Evolutionary conservation across 64 coral and sea anemone genomes (phyloP), one percentile per base, ranked within the genome.

Genomic region (Platygyra sinensis): DNA sequence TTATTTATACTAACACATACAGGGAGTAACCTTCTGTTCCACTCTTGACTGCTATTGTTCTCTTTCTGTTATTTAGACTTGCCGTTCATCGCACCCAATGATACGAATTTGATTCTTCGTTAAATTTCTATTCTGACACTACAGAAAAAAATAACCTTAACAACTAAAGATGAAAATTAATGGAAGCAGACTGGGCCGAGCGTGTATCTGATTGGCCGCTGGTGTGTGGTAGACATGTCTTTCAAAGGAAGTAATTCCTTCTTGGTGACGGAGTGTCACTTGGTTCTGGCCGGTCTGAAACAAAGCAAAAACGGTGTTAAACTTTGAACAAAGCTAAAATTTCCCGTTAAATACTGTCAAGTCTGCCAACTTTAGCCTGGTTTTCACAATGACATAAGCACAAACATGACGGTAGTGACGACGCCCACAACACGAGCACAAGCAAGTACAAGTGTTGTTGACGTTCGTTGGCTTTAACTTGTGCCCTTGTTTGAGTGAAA

Each of bases 151-250:
- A 80, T 18, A 80, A 65, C 17, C 22, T 33, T 46, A 69, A 83
- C 14, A 63, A 65, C 59, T 39, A 42, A 1, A 67, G 31, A 24
- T 18, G 22, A 8, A 63, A 72, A 71, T 79, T 87, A 92, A 55
- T 86, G 74, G 76, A 92, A 92, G 46, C 90, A 92, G 22, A 87
- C 90, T 16, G 90, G 90, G 17, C 90, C 90, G 33, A 92, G 52
- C 59, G 87, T 52, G 72, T 87, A 92, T 51, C 77, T 55, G 64
- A 92, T 78, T 87, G 82, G 73, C 84, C 62, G 38, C 71, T 78
- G 59, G 60, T 77, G 33, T 71, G 18, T 59, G 25, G 86, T 86
- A 12, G 90, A 80, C 8, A 92, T 72, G 81, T 92, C 90, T 52
- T 74, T 80, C 75, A 92, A 55, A 22, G 90, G 90, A 62, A 92